Percentiles rank a stretch among this genome's conserved stretches.
These are phyloP conservation scores for Rosalia funebris DNA, from an alignment of 2,888 invertebrate species.

Conservation along the genomic window DNA sequence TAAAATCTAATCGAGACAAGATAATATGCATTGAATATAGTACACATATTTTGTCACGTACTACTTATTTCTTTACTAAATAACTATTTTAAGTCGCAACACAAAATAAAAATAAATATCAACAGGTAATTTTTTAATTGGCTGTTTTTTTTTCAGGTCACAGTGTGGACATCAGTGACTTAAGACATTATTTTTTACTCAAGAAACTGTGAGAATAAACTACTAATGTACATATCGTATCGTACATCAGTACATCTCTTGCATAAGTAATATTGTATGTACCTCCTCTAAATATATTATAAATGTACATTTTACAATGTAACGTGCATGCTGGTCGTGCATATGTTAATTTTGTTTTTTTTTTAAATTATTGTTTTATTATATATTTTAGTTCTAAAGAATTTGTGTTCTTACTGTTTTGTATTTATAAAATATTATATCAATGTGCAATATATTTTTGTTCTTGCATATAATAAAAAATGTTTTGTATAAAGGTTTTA, in stretches of 20 bases:
- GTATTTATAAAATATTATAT: constrained; percentile 45
- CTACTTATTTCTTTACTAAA: too few relatives aligned
- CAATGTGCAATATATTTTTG: constrained; percentile 42
- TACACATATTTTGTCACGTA: too few relatives aligned
- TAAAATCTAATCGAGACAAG: too few relatives aligned
- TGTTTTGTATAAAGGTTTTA: constrained; percentile 33
- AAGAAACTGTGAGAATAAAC: constrained; percentile 54
- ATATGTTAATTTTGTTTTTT: constrained; percentile 46
- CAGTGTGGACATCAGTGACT: constrained; percentile 60
- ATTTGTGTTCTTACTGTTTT: constrained; percentile 54
- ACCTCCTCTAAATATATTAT: constrained; percentile 34
- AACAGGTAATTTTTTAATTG: too few relatives aligned
- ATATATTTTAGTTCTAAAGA: constrained; percentile 48
- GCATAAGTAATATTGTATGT: constrained; percentile 19
- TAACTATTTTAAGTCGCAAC: too few relatives aligned
- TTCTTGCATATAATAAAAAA: constrained; percentile 35
- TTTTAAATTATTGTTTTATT: constrained; percentile 56
- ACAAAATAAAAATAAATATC: too few relatives aligned
- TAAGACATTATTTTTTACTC: constrained; percentile 57
- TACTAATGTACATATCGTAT: constrained; percentile 50
- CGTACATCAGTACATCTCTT: constrained; percentile 23
- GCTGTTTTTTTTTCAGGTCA: constrained; percentile 56
- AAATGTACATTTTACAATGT: constrained; percentile 47
- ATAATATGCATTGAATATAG: too few relatives aligned
- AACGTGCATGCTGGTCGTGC: constrained; percentile 60